These are phyloP conservation scores for Strigamia maritima DNA, from an alignment of 2,888 invertebrate genomes.

Conservation along the genomic window DNA sequence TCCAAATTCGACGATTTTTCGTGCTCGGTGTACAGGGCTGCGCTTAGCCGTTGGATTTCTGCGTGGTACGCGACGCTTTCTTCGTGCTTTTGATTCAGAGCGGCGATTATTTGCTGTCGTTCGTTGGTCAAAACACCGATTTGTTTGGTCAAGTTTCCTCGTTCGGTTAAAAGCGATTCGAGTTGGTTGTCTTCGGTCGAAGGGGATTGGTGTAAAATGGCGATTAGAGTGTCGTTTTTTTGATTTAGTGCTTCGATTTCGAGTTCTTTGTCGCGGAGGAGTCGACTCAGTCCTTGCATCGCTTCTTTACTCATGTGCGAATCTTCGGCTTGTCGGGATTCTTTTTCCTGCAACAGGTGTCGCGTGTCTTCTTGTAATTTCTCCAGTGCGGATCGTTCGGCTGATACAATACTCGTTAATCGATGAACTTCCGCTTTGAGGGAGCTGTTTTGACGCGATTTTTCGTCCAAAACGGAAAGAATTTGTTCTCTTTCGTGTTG, in stretches of 20 bases:
- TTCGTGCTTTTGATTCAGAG: constrained; percentile 73
- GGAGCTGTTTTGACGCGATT: constrained; percentile 51
- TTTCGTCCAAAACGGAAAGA: constrained; percentile 53
- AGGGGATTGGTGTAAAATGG: constrained; percentile 49
- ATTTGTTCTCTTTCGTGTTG: constrained; percentile 52
- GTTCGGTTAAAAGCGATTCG: constrained; percentile 47
- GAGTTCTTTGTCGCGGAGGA: constrained; percentile 53
- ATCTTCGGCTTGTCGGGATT: constrained; percentile 22
- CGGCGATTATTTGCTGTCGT: constrained; percentile 52
- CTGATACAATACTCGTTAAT: constrained; percentile 51
- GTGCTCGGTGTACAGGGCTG: constrained; percentile 45
- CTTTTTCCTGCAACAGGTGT: constrained; percentile 40
- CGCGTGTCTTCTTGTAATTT: constrained; percentile 52
- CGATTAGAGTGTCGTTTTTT: constrained; percentile 51
- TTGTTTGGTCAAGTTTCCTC: constrained; percentile 60
- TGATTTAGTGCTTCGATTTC: constrained; percentile 54
- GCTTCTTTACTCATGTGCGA: constrained; percentile 53
- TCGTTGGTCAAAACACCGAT: constrained; percentile 62
- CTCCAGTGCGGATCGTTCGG: constrained; percentile 50
- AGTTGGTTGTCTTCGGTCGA: constrained; percentile 40
- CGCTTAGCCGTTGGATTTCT: constrained; percentile 72
- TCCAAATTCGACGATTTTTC: constrained; percentile 48
- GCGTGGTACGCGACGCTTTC: constrained; percentile 79
- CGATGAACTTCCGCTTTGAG: constrained; percentile 52
- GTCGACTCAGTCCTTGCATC: constrained; percentile 51